Base-by-base conservation (phyloP, 2,888 invertebrate genomes). In the Morpho helenor region DNA sequence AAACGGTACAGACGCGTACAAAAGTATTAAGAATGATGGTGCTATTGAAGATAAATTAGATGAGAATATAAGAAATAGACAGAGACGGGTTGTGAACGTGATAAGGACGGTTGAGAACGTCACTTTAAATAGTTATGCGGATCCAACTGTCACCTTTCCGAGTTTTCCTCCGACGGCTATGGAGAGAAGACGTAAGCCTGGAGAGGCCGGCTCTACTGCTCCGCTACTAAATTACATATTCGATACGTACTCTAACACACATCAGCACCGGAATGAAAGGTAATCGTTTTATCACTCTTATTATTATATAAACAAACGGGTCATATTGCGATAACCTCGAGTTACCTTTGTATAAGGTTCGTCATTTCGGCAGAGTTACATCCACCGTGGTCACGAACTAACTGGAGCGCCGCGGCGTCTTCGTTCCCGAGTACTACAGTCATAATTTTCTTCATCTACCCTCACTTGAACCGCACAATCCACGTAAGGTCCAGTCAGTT, bases 211-310 rank as follows among this genome's bases (percentile, higher is more conserved):
- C 0, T 88, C 90, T 0, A 88, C 84, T 65, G 83, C 90, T 0
- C 89, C 89, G 0, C 67, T 90, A 10, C 76, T 90, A 39, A 90
- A 90, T 69, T 89, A 89, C 64, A 90, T 90, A 69, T 90, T 89
- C 63, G 90, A 90, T 68, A 82, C 89, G 4, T 87, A 89, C 67
- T 82, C 87, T 0, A 88, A 85, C 66, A 80, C 84, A 55, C 89
- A 90, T 71, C 83, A 85, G 9, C 88, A 88, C 63, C 82, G 81
- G 60, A 87, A 85, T 71, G 86, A 85, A 57, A 87, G 84, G 88
- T 89, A 68, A 31, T 31, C 5, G 5, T 31, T 31, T 2, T 3
- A 5, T 31, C 31, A 31, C 31, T 1, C 31, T 31, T 31, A 31
- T 16, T n/a, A n/a, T n/a, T n/a, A n/a, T n/a, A n/a, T n/a, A n/a